Evolutionary conservation across 2,113 vertebrate species (phyloP).

Genomic region (Phrynocephalus versicolor): DNA sequence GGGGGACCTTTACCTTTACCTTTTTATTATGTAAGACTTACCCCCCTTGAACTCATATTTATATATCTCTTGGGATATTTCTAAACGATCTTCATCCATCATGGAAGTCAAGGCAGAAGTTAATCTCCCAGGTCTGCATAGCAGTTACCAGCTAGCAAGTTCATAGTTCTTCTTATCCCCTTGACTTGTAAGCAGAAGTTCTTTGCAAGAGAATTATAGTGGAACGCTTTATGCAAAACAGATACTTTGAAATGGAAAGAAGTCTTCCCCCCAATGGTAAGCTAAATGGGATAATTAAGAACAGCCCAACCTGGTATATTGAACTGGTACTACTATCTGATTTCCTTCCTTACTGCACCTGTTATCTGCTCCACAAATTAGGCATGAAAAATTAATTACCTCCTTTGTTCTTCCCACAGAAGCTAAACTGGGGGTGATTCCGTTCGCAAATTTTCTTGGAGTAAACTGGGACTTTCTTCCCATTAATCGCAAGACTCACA

Average conservation of each 20-base stretch:
- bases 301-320: background rate
- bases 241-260: constrained; percentile 39
- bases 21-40: no score
- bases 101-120: background rate
- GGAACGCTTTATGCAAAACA: constrained; percentile 3
- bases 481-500: constrained; percentile 37
- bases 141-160: background rate
- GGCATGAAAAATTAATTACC: constrained; percentile 73
- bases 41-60: no score
- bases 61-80: no score
- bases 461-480: constrained; percentile 47
- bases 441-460: constrained; percentile 62
- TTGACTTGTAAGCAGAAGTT: background rate
- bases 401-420: constrained; percentile 80
- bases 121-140: background rate
- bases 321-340: constrained; percentile 9
- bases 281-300: background rate
- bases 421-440: constrained; percentile 52
- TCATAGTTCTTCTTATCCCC: background rate
- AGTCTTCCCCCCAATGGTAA: constrained; percentile 38
- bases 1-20: no score
- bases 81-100: no score
- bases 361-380: background rate
- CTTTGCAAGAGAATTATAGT: constrained; percentile 25
- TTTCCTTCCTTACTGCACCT: constrained; percentile 36